These are phyloP conservation scores for Perca flavescens DNA, from an alignment of 2,113 vertebrate species.

Conservation along the genomic window DNA sequence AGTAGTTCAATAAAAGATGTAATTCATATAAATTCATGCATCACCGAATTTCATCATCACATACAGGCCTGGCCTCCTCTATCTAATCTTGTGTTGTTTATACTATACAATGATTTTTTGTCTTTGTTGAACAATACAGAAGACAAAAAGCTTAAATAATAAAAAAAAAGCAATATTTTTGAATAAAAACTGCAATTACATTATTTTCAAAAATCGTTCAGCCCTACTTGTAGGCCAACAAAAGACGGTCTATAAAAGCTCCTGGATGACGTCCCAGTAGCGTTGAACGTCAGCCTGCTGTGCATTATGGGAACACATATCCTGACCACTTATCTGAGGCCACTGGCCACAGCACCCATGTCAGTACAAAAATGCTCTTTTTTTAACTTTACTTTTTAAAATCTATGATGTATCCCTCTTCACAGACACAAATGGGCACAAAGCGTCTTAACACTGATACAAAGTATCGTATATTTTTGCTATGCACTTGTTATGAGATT, in stretches of 20 bases:
- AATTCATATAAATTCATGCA: too few species aligned
- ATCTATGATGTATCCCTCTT: background rate
- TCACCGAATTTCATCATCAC: too few species aligned
- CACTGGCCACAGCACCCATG: background rate
- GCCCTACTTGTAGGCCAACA: slow-evolving; percentile 9
- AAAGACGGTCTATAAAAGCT: slow-evolving; percentile 17
- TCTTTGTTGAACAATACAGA: too few species aligned
- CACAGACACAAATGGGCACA: background rate
- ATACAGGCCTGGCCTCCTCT: too few species aligned
- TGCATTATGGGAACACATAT: slow-evolving; percentile 28
- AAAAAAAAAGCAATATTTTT: too few species aligned
- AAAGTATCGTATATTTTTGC: background rate
- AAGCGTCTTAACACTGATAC: background rate
- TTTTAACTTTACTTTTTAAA: background rate
- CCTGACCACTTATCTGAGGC: slow-evolving; percentile 3
- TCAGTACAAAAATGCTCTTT: background rate
- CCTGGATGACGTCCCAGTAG: slow-evolving; percentile 33
- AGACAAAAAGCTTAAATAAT: too few species aligned
- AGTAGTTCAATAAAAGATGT: too few species aligned
- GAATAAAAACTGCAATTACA: too few species aligned
- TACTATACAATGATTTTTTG: too few species aligned
- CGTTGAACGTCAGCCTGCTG: slow-evolving; percentile 42
- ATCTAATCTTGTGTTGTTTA: too few species aligned
- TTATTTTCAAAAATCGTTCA: too few species aligned
- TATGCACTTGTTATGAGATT: slow-evolving; percentile 16